phyloP scores from a whole-genome alignment of 1,140 invertebrate genomes.

The Prorops nasuta region DNA sequence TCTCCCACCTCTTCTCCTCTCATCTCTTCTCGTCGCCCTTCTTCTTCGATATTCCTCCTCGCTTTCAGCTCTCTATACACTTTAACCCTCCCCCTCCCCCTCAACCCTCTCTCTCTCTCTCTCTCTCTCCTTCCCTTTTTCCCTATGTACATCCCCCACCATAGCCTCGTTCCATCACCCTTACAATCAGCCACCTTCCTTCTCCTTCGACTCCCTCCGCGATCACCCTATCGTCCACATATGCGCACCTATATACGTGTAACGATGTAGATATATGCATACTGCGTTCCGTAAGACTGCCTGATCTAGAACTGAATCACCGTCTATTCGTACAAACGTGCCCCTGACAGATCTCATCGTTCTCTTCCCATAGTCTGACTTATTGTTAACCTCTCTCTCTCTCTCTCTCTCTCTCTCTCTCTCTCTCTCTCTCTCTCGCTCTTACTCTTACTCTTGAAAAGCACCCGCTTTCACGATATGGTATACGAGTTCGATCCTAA shows the following conservation, averaged over 20 bases:
- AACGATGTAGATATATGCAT: background rate
- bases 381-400: constrained; percentile 7
- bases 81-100: constrained; percentile 7
- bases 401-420: too few species aligned
- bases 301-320: constrained; percentile 35
- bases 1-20: constrained; percentile 6
- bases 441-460: background rate
- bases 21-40: constrained; percentile 21
- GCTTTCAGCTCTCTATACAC: too few species aligned
- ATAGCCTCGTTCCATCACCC: constrained; percentile 26
- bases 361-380: constrained; percentile 9
- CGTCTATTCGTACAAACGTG: constrained; percentile 29
- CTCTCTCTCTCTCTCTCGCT: background rate
- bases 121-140: constrained; percentile 20
- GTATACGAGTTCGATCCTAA: background rate
- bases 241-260: background rate
- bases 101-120: constrained; percentile 1
- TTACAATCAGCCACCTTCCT: constrained; percentile 19
- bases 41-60: constrained; percentile 31
- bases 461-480: background rate
- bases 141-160: constrained; percentile 15
- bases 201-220: constrained; percentile 10
- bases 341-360: constrained; percentile 23
- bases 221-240: constrained; percentile 1
- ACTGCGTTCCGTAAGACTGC: constrained; percentile 18